Base-by-base conservation (phyloP, 2,797 vertebrate genomes). In the Parauchenoglanis punctatus region DNA sequence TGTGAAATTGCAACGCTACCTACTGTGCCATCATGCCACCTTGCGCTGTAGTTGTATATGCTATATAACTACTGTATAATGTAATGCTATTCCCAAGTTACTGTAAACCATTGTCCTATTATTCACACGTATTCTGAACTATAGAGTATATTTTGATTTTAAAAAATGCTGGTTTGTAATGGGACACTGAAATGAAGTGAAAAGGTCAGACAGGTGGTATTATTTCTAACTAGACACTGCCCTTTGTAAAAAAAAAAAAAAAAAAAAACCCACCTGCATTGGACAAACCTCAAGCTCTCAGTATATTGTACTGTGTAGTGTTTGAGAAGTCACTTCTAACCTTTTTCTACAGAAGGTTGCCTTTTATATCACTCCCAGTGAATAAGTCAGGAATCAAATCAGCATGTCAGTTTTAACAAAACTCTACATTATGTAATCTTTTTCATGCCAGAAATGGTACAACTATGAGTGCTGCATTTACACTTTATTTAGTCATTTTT, bases 221-320 rank as follows among this genome's bases (percentile, higher is more conserved):
- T 81, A 17, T n/a, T 81, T 46, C 58, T 63, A 20, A 61, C 54
- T 13, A 81, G 35, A 63, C 58, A n/a, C 23, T 81, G 78, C 58
- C 58, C 58, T 81, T 81, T 81, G 58, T 12, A 49, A 63, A 81
- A 63, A 81, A 49, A 49, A 49, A 81, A 49, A 49, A 49, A 1
- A 31, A 49, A 49, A 49, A 40, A 40, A 35, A 35, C 35, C 40
- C 23, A 46, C 31, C 56, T 13, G 31, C 40, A 63, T 5, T 44
- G 6, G 12, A 65, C 58, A 65, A 81, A 28, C 23, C 40, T 65
- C 58, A 65, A 65, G 59, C 7, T 67, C 25, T 49, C 40, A 46
- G 15, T 49, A 25, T 81, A n/a, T 49, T n/a, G 40, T 65, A 65
- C 25, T 20, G 4, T 44, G 18, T 7, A 65, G 25, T 82, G 40